A percentile compares a stretch with the other conserved stretches of the same genome.
Evolutionary conservation across 2,113 vertebrate species (phyloP).

Genomic region (Halichoerus grypus): DNA sequence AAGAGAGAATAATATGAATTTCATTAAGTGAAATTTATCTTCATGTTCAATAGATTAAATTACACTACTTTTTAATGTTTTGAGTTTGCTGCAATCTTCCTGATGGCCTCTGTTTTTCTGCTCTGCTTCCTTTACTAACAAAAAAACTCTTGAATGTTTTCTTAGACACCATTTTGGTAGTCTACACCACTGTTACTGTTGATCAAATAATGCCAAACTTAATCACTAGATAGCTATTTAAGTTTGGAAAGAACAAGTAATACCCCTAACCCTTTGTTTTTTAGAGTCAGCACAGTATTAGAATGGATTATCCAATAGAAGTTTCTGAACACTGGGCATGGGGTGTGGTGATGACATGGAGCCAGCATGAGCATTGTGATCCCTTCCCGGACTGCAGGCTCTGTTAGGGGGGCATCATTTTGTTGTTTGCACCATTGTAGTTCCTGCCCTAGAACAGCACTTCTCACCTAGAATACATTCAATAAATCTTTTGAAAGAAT

Average conservation of each 20-base stretch:
- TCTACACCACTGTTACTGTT: background rate
- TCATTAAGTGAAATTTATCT: constrained; percentile 39
- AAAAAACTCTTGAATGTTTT: background rate
- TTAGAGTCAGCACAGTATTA: background rate
- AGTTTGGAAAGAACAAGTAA: constrained; percentile 41
- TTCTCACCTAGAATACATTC: background rate
- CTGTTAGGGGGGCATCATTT: background rate
- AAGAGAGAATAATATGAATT: constrained; percentile 43
- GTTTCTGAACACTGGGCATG: background rate
- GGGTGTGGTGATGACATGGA: background rate
- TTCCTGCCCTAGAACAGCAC: background rate
- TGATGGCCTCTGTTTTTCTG: background rate
- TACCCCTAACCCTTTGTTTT: background rate
- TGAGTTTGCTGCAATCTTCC: background rate
- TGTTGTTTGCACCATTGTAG: fast-evolving
- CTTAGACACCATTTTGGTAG: constrained; percentile 2
- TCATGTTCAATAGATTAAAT: background rate
- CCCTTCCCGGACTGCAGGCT: background rate
- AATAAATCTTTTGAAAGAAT: background rate
- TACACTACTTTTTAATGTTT: background rate
- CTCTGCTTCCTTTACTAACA: constrained; percentile 35
- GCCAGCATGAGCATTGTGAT: fast-evolving
- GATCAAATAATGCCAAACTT: background rate
- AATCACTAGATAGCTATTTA: background rate
- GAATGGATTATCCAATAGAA: background rate